These are phyloP conservation scores for Panonychus citri DNA, from an alignment of 1,140 invertebrate species.

Conservation along the genomic window DNA sequence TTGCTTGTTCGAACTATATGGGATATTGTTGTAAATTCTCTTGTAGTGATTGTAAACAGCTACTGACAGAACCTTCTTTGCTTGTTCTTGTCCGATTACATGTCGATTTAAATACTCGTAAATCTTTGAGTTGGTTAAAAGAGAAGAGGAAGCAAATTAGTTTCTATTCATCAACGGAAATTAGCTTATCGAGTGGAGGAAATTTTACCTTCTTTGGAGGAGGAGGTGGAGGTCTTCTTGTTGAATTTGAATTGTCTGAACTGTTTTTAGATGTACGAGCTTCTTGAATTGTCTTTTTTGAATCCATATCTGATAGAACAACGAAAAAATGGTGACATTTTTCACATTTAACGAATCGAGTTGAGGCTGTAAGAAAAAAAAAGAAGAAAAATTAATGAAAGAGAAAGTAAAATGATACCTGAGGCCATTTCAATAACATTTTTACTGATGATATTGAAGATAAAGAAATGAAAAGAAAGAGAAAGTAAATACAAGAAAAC, in stretches of 20 bases:
- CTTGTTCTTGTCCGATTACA: slow-evolving; percentile 94
- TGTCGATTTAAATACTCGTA: slow-evolving; percentile 83
- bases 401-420: not conserved
- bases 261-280: not conserved
- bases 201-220: slow-evolving; percentile 57
- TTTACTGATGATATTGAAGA: too few species aligned
- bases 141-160: slow-evolving; percentile 15
- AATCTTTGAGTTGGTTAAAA: too few species aligned
- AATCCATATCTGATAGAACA: slow-evolving; percentile 71
- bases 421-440: not conserved
- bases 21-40: slow-evolving; percentile 80
- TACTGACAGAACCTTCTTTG: slow-evolving; percentile 93
- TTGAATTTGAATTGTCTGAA: slow-evolving; percentile 31
- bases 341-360: slow-evolving; percentile 87
- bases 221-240: slow-evolving; percentile 47
- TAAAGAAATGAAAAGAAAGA: not conserved
- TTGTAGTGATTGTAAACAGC: slow-evolving; percentile 99
- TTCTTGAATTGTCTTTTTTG: slow-evolving; percentile 52
- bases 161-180: slow-evolving; percentile 6
- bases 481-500: not conserved
- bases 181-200: not conserved
- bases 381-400: slow-evolving; percentile 1
- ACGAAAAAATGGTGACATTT: slow-evolving; percentile 96
- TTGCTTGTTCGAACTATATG: not conserved
- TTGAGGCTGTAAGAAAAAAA: slow-evolving; percentile 35